phyloP scores from a whole-genome alignment of 2,113 vertebrate species.

The Maccullochella peelii region DNA sequence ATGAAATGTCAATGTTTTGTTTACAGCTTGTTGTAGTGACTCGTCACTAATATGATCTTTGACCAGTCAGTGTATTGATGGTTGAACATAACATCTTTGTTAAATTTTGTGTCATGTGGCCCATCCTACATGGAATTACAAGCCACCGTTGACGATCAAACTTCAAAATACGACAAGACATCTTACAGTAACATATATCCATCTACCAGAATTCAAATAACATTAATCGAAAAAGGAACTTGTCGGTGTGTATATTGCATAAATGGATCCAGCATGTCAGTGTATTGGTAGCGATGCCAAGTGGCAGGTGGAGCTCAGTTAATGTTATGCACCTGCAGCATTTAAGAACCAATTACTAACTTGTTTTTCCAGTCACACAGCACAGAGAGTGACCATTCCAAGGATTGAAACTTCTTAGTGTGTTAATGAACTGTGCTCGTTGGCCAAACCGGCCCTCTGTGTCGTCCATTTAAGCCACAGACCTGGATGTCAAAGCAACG shows the following conservation, averaged over 20 bases:
- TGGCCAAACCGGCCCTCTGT: not conserved
- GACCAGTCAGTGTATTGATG: not conserved
- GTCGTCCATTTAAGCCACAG: not conserved
- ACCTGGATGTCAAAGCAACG: not conserved
- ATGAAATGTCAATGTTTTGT: not conserved
- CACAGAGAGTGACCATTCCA: slow-evolving; percentile 1
- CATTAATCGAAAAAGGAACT: not conserved
- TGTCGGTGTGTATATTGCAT: not conserved
- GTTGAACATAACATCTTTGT: not conserved
- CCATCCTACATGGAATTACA: not conserved
- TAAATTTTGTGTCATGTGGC: not conserved
- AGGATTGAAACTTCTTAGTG: not conserved
- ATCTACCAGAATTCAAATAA: not conserved
- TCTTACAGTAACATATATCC: not conserved
- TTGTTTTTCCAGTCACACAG: not conserved
- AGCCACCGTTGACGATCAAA: not conserved
- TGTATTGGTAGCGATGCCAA: not conserved
- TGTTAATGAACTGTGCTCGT: not conserved
- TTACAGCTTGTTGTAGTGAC: not conserved
- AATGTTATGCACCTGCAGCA: slow-evolving; percentile 27
- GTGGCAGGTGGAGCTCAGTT: slow-evolving; percentile 1
- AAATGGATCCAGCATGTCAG: not conserved
- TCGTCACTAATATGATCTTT: not conserved
- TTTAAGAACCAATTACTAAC: slow-evolving; percentile 45
- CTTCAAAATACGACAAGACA: too few species aligned